These are phyloP conservation scores for Propsilocerus akamusi DNA, from an alignment of 1,140 invertebrate species.

Conservation along the genomic window DNA sequence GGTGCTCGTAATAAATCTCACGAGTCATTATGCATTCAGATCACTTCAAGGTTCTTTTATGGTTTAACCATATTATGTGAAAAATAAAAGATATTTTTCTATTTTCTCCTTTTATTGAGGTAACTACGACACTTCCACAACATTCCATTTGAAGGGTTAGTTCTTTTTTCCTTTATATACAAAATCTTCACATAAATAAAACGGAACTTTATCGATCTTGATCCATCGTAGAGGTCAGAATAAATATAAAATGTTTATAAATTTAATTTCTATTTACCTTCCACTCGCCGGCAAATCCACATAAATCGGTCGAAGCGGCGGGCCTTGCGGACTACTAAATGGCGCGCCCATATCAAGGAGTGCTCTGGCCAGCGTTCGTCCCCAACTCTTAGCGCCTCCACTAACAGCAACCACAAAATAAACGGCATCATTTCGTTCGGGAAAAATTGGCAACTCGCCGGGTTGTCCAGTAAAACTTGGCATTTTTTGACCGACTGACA, in stretches of 20 bases:
- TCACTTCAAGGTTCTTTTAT: not conserved
- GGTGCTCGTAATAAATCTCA: not conserved
- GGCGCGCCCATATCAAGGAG: constrained; percentile 6
- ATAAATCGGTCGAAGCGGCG: constrained; percentile 7
- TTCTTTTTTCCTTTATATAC: not conserved
- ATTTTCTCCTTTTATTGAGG: too few species aligned
- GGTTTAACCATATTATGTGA: not conserved
- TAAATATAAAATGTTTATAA: not conserved
- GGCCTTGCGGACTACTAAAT: not conserved
- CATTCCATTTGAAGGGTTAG: not conserved
- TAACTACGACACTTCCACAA: not conserved
- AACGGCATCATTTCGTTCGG: constrained; percentile 7
- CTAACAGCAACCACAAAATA: constrained; percentile 8
- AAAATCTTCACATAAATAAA: not conserved
- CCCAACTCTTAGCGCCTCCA: constrained; percentile 7
- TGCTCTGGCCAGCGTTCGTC: constrained; percentile 5
- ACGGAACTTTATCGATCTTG: not conserved
- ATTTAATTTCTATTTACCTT: too few species aligned
- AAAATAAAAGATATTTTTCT: not conserved
- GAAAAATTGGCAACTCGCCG: constrained; percentile 6
- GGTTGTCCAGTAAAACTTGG: too few species aligned
- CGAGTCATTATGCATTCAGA: not conserved
- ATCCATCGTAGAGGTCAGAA: not conserved
- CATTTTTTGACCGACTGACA: not conserved
- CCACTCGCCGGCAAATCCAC: constrained; percentile 8